Evolutionary conservation across 2,113 vertebrate species (phyloP).

Genomic region (Tetrao urogallus): DNA sequence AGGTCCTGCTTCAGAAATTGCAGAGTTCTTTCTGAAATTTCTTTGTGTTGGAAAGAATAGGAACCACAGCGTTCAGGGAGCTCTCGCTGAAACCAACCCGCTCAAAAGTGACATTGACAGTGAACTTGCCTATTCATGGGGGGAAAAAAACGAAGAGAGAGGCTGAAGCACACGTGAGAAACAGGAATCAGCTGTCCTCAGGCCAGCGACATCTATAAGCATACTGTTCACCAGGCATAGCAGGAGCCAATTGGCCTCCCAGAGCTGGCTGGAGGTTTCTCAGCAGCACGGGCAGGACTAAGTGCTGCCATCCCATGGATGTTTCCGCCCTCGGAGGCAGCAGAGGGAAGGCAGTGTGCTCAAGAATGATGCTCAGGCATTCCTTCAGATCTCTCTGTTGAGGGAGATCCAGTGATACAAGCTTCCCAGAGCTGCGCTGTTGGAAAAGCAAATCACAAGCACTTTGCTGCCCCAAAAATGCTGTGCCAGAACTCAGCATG

Average conservation of each 20-base stretch:
- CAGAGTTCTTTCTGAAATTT: not conserved
- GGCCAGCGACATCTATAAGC: not conserved
- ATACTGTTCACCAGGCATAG: not conserved
- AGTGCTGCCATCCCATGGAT: not conserved
- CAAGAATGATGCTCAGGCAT: not conserved
- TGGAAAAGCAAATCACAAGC: not conserved
- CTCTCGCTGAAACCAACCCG: not conserved
- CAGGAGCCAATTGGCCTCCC: not conserved
- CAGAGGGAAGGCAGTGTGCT: not conserved
- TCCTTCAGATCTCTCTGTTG: not conserved
- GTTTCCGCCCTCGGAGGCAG: not conserved
- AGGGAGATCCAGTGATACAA: not conserved
- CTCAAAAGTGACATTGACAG: not conserved
- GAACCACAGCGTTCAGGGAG: not conserved
- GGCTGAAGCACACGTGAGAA: not conserved
- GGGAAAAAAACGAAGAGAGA: too few relatives aligned
- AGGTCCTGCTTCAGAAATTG: not conserved
- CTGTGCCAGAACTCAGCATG: not conserved
- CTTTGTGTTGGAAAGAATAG: not conserved
- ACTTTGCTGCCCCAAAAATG: not conserved
- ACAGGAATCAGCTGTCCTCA: not conserved
- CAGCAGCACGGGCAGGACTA: not conserved
- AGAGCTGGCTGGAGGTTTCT: not conserved
- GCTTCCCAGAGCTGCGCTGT: not conserved
- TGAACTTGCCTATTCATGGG: not conserved